Percentiles rank a stretch among this genome's conserved stretches.
phyloP scores from a whole-genome alignment of 1,140 invertebrate genomes.

The Aphelenchoides avenae region DNA sequence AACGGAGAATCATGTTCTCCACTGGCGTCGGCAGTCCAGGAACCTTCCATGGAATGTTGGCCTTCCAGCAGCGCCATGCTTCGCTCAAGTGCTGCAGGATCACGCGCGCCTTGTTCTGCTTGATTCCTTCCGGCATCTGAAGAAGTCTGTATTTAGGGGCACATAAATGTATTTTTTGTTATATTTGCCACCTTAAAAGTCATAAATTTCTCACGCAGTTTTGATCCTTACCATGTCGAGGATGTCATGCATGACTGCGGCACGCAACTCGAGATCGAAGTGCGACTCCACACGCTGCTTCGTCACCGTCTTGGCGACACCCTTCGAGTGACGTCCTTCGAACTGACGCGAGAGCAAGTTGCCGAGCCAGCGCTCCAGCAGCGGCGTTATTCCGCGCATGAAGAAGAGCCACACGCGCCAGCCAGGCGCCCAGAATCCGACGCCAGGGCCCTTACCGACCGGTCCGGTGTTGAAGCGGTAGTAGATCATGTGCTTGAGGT shows the following conservation, averaged over 20 bases:
- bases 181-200: too few relatives aligned
- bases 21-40: conserved; percentile 96
- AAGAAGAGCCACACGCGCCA: conserved; percentile 99
- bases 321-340: conserved; percentile 96
- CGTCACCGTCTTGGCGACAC: conserved; percentile 97
- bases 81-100: conserved; percentile 98
- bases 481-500: conserved; percentile 97
- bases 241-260: conserved; percentile 89
- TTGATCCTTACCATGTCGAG: too few relatives aligned
- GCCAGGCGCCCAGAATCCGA: conserved; percentile 97
- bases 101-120: conserved; percentile 97
- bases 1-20: conserved; percentile 98
- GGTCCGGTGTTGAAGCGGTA: conserved; percentile 94
- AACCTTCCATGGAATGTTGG: conserved; percentile 99
- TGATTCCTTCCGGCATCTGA: conserved; percentile 99
- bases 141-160: too few relatives aligned
- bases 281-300: conserved; percentile 98
- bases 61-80: conserved; percentile 99
- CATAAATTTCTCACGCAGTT: too few relatives aligned
- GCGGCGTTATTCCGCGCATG: conserved; percentile 94
- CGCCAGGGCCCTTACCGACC: conserved; percentile 96
- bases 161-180: too few relatives aligned
- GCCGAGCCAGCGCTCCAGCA: conserved; percentile 94
- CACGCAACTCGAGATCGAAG: conserved; percentile 91
- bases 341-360: conserved; percentile 96